Evolutionary conservation across 1,140 invertebrate species (phyloP).

Genomic region (Pogonomyrmex barbatus): DNA sequence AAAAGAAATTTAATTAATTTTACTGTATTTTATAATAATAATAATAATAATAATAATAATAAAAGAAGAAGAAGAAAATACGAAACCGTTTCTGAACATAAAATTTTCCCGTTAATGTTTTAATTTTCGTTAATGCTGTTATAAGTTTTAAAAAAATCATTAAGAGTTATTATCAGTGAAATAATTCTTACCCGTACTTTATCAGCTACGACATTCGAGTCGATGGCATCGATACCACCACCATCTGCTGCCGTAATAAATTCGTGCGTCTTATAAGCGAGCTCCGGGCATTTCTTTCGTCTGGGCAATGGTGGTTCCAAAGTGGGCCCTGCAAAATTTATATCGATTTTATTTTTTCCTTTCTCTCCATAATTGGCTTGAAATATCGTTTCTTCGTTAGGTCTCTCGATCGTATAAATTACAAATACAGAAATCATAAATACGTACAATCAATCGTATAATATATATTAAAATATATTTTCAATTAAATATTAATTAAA

Average conservation of each 20-base stretch:
- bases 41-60: too few species aligned
- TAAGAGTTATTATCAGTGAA: conserved; percentile 17
- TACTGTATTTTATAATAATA: background rate
- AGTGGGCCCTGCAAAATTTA: conserved; percentile 85
- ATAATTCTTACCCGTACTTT: conserved; percentile 78
- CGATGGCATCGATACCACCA: conserved; percentile 84
- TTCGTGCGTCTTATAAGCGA: conserved; percentile 94
- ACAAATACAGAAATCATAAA: too few species aligned
- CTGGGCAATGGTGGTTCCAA: conserved; percentile 93
- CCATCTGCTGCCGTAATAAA: conserved; percentile 89
- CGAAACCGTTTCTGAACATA: background rate
- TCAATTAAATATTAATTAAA: background rate
- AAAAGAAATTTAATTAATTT: background rate
- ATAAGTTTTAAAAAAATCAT: background rate
- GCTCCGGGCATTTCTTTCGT: conserved; percentile 94
- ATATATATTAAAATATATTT: background rate
- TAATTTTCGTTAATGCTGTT: conserved; percentile 10
- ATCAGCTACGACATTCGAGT: conserved; percentile 85
- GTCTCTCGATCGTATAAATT: conserved; percentile 1
- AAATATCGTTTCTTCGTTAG: conserved; percentile 10
- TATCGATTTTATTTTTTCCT: background rate
- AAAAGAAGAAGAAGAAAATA: background rate
- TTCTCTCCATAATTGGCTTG: background rate
- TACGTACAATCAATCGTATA: too few species aligned
- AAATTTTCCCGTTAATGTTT: background rate